Evolutionary conservation across 2,888 invertebrate species (phyloP).

Genomic region (Geophilus truncorum): DNA sequence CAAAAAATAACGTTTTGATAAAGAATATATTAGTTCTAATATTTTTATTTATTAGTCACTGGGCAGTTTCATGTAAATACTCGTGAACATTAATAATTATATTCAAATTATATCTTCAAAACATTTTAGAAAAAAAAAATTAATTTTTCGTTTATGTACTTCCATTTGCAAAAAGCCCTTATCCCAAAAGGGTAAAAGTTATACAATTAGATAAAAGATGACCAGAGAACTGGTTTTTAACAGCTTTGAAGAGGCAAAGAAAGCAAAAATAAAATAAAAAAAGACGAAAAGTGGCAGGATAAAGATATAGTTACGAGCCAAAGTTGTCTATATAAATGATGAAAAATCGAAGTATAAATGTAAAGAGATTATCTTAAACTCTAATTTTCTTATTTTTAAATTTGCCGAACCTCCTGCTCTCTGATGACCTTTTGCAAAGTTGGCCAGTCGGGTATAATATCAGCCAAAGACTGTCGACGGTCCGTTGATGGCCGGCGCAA

Average conservation of each 20-base stretch:
- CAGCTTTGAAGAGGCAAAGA: not conserved
- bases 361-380: too few species aligned
- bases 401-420: conserved; percentile 38
- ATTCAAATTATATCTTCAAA: not conserved
- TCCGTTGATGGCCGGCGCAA: conserved; percentile 36
- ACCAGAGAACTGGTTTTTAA: not conserved
- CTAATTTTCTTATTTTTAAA: not conserved
- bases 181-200: not conserved
- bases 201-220: not conserved
- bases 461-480: conserved; percentile 83
- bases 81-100: not conserved
- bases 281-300: not conserved
- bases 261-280: not conserved
- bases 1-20: too few species aligned
- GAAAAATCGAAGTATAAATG: not conserved
- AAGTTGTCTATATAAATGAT: not conserved
- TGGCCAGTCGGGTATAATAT: conserved; percentile 96
- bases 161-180: not conserved
- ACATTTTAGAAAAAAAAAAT: not conserved
- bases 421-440: conserved; percentile 58
- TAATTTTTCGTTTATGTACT: not conserved
- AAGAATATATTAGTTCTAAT: too few species aligned
- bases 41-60: too few species aligned
- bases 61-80: too few species aligned
- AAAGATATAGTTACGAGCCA: not conserved